A percentile compares a stretch with the other conserved stretches of the same genome.
These are phyloP conservation scores for Syndactyla subalaris DNA, from an alignment of 2,797 vertebrate species.

Conservation along the genomic window DNA sequence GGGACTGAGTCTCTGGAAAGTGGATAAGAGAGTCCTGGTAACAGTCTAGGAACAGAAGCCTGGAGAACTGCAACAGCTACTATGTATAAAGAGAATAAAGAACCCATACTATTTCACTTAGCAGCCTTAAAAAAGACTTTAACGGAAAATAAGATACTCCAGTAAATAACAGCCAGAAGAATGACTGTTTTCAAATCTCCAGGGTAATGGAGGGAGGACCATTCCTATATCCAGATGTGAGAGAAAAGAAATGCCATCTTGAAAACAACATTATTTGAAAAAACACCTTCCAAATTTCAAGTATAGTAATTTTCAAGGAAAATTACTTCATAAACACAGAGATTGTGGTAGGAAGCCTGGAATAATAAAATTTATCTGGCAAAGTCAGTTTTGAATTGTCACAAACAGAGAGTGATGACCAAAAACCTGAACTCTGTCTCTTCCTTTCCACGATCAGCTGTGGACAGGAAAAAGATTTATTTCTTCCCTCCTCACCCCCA, in stretches of 20 bases:
- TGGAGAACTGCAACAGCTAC: background rate
- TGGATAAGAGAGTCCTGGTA: background rate
- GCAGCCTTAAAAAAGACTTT: background rate
- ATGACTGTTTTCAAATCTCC: background rate
- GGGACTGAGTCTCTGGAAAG: background rate
- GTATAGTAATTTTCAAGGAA: background rate
- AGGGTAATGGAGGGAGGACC: no score
- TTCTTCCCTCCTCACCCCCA: background rate
- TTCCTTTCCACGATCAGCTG: background rate
- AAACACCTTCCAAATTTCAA: background rate
- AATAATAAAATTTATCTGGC: background rate
- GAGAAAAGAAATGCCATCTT: background rate
- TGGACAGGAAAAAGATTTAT: background rate
- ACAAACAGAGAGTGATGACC: accelerated
- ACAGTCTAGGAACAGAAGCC: background rate
- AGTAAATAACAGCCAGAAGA: background rate
- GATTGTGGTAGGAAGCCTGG: background rate
- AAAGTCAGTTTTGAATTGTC: background rate
- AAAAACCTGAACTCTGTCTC: background rate
- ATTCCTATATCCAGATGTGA: background rate
- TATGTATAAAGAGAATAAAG: background rate
- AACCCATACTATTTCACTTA: background rate
- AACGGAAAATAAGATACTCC: background rate
- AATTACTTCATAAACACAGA: background rate
- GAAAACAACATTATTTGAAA: background rate